Evolutionary conservation across 2,888 invertebrate species (phyloP).

Genomic region (Limnephilus rhombicus): DNA sequence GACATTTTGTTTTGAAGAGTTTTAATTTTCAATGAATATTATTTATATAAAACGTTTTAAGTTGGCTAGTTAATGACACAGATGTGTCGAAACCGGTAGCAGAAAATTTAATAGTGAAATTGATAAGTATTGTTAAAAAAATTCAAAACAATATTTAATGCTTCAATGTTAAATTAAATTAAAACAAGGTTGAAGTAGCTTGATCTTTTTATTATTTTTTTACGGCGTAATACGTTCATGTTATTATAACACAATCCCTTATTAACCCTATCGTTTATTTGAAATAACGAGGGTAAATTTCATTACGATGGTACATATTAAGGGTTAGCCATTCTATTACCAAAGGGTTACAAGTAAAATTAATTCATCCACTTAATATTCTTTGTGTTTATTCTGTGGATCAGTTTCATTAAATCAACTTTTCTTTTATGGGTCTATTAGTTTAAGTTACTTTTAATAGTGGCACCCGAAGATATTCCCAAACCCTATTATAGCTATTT

Average conservation of each 20-base stretch:
- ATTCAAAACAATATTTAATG: neutral
- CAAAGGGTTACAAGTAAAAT: neutral
- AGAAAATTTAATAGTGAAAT: neutral
- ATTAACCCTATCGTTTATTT: neutral
- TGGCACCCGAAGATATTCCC: too few relatives aligned
- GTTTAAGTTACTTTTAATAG: neutral
- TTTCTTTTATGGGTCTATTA: neutral
- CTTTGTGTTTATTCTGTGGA: neutral
- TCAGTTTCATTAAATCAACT: neutral
- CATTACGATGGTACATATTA: neutral
- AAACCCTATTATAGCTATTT: too few relatives aligned
- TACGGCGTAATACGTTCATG: neutral
- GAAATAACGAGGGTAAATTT: neutral
- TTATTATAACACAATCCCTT: neutral
- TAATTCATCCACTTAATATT: neutral
- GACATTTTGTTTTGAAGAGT: too few relatives aligned
- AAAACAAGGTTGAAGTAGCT: neutral
- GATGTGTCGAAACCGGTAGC: too few relatives aligned
- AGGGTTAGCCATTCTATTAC: neutral
- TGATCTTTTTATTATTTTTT: neutral
- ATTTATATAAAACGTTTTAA: too few relatives aligned
- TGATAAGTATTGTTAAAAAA: too few relatives aligned
- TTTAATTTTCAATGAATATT: too few relatives aligned
- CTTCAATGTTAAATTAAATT: neutral
- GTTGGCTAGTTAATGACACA: too few relatives aligned